Evolutionary conservation across 2,888 invertebrate species (phyloP).

Genomic region (Sericinus montela): DNA sequence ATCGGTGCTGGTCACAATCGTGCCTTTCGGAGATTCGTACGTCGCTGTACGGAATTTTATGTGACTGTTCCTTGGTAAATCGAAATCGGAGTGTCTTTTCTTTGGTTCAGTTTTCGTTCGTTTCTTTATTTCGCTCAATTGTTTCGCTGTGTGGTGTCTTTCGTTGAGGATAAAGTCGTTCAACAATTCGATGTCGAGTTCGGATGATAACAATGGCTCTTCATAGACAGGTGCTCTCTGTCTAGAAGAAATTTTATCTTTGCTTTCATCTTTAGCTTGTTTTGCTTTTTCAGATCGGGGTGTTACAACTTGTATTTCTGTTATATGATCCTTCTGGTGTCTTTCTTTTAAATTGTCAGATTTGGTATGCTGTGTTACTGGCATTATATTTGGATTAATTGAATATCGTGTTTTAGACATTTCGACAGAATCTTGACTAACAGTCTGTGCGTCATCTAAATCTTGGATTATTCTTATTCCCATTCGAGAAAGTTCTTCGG

Average conservation of each 20-base stretch:
- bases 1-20: constrained; percentile 75
- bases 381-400: constrained; percentile 61
- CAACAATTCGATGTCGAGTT: constrained; percentile 65
- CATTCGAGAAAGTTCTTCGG: constrained; percentile 63
- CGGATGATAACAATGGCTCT: constrained; percentile 61
- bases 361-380: constrained; percentile 50
- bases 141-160: constrained; percentile 63
- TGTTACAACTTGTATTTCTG: constrained; percentile 85
- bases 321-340: constrained; percentile 76
- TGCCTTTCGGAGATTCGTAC: constrained; percentile 79
- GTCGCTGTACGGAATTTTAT: constrained; percentile 82
- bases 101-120: constrained; percentile 68
- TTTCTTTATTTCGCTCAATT: constrained; percentile 54
- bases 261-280: constrained; percentile 43
- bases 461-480: constrained; percentile 65
- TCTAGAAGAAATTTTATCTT: constrained; percentile 57
- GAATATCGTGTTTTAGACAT: constrained; percentile 66
- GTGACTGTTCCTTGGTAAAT: constrained; percentile 75
- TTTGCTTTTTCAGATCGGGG: constrained; percentile 60
- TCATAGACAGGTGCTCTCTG: constrained; percentile 55
- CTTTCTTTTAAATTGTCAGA: constrained; percentile 23
- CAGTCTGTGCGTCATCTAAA: constrained; percentile 58
- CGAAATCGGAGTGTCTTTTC: constrained; percentile 74
- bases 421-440: constrained; percentile 49
- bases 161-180: constrained; percentile 73